These are phyloP conservation scores for Lamprologus lemairii DNA, from an alignment of 2,113 vertebrate genomes.

Conservation along the genomic window DNA sequence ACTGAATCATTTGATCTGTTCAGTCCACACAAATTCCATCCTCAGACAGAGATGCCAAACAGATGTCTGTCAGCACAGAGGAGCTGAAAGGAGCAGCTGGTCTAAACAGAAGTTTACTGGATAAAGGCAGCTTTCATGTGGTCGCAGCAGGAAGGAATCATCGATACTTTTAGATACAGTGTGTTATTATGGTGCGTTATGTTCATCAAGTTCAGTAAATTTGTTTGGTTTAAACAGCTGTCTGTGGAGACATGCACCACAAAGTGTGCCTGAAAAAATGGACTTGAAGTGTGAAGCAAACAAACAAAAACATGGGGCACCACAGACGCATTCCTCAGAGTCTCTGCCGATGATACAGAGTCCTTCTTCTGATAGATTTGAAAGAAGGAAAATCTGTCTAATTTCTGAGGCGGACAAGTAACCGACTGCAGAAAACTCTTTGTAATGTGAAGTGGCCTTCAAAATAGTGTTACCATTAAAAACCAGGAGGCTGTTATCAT, in stretches of 20 bases:
- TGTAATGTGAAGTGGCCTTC: background rate
- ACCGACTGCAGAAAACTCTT: background rate
- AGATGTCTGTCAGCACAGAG: background rate
- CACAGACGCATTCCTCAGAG: background rate
- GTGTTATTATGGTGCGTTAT: background rate
- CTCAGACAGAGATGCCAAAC: background rate
- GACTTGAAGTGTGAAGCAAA: background rate
- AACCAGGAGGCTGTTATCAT: background rate
- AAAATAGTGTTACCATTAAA: background rate
- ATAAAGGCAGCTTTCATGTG: background rate
- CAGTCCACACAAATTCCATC: background rate
- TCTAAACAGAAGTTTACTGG: background rate
- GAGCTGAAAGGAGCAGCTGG: background rate
- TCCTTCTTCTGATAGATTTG: background rate
- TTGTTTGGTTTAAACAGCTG: background rate
- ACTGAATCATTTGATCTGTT: background rate
- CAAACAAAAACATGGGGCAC: background rate
- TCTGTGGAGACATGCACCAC: background rate
- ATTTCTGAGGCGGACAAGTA: background rate
- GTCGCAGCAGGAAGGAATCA: background rate
- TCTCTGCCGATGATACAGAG: fast-evolving
- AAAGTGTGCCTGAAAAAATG: background rate
- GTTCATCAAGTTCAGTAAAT: background rate
- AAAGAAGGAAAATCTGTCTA: background rate
- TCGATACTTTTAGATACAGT: background rate